Evolutionary conservation across 2,888 invertebrate genomes (phyloP), one percentile per base, ranked within the genome.

Genomic region (Pseudeuparius sepicola): DNA sequence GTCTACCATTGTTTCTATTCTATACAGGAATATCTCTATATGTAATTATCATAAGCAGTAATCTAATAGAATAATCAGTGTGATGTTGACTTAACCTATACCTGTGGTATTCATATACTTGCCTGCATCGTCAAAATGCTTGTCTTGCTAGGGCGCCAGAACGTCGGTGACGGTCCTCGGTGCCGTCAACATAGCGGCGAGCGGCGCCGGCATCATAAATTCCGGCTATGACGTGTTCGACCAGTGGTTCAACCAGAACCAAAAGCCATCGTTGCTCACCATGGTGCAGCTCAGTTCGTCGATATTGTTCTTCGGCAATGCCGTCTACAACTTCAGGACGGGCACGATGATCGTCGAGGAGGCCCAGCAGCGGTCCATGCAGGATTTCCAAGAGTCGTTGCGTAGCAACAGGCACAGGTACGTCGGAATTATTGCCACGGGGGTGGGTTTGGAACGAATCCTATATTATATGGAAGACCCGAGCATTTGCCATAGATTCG

Each of bases 331-430:
- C 34, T 56, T 56, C 59, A 46, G 34, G 34, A 36, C 43, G 1
- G 49, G 45, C 4, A 37, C 43, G 6, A 43, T 44, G 1, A 45
- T 55, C n/a, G 33, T 59, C 11, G 68, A 71, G 34, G 72, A 73
- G 34, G 63, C 68, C 0, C 73, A 73, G 45, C 63, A 67, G 1
- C 63, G 59, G 27, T 55, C 65, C 12, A 63, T 73, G 48, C 64
- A 68, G 37, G 66, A 69, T 13, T 69, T 68, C 44, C 59, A 70
- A 2, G 51, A 62, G 4, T 65, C 65, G 2, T 58, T 73, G 1
- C 54, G 70, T 18, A 72, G 71, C 41, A 72, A 72, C 45, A 58
- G 66, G 23, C 71, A 71, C 46, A 53, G 57, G 57, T 56, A 20
- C 20, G n/a, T n/a, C n/a, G n/a, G n/a, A n/a, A n/a, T n/a, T n/a